These are phyloP conservation scores for Graphium colonna DNA, from an alignment of 2,888 invertebrate species.

Conservation along the genomic window DNA sequence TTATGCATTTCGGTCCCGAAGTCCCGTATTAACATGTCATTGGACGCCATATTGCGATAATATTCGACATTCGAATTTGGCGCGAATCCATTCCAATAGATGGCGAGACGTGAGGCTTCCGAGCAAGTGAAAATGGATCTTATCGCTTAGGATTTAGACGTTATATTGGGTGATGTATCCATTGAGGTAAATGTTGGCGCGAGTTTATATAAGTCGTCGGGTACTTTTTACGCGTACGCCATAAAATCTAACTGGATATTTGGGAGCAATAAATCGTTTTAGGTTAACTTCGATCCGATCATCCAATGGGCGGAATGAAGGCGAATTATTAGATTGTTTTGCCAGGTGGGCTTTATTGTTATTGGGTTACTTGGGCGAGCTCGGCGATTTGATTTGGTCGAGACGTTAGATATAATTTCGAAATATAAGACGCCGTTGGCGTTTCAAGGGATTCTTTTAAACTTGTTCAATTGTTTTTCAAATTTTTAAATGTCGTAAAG, in stretches of 20 bases:
- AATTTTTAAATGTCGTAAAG: too few relatives aligned
- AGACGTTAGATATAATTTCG: slow-evolving; percentile 3
- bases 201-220: slow-evolving; percentile 53
- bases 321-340: slow-evolving; percentile 37
- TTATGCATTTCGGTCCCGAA: slow-evolving; percentile 69
- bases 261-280: slow-evolving; percentile 53
- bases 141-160: slow-evolving; percentile 26
- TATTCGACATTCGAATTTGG: slow-evolving; percentile 59
- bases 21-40: slow-evolving; percentile 75
- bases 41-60: slow-evolving; percentile 71
- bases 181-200: slow-evolving; percentile 16
- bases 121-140: slow-evolving; percentile 32
- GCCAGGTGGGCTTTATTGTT: slow-evolving; percentile 44
- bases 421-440: slow-evolving; percentile 4
- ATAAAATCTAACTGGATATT: slow-evolving; percentile 53
- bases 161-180: slow-evolving; percentile 4
- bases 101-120: not conserved
- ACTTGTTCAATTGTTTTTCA: too few relatives aligned
- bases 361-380: slow-evolving; percentile 37
- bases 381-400: slow-evolving; percentile 11
- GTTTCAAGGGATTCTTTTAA: too few relatives aligned
- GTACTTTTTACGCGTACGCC: slow-evolving; percentile 54
- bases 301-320: slow-evolving; percentile 51
- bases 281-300: slow-evolving; percentile 60
- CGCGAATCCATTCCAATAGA: slow-evolving; percentile 33